Conservation (phyloP, 1,140 invertebrate species). For the Drosophila orena region DNA sequence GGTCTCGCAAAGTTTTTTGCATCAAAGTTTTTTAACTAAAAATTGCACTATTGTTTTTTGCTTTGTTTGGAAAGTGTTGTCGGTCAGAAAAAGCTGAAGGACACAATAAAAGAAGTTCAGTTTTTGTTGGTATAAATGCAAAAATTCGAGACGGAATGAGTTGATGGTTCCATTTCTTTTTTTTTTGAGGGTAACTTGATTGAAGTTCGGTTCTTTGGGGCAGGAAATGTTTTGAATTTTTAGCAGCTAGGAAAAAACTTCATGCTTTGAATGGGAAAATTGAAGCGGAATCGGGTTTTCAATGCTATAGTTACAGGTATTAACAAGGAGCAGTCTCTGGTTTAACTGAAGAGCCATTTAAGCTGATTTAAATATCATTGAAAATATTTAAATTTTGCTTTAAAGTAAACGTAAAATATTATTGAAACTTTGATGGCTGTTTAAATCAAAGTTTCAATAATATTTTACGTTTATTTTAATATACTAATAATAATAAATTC, state of each 20-base stretch:
- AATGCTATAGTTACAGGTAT: slow-evolving; percentile 11
- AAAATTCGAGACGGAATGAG: neutral
- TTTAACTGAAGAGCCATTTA: too few relatives aligned
- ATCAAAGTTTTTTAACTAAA: slow-evolving; percentile 37
- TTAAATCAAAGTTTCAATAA: too few relatives aligned
- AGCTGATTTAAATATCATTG: too few relatives aligned
- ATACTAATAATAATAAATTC: neutral
- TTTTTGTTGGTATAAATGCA: slow-evolving; percentile 17
- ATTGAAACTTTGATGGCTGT: neutral
- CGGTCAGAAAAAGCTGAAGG: slow-evolving; percentile 16
- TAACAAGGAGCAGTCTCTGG: neutral
- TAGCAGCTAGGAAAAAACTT: slow-evolving; percentile 18
- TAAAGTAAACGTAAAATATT: neutral
- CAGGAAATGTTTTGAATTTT: slow-evolving; percentile 23
- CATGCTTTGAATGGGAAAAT: slow-evolving; percentile 13
- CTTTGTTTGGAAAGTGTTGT: slow-evolving; percentile 17
- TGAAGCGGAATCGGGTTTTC: slow-evolving; percentile 18
- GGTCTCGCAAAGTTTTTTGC: slow-evolving; percentile 1
- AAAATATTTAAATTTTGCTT: neutral
- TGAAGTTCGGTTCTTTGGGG: slow-evolving; percentile 14
- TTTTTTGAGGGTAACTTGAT: slow-evolving; percentile 10
- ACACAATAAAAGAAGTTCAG: slow-evolving; percentile 3
- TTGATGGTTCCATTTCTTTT: neutral
- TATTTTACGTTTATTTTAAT: too few relatives aligned
- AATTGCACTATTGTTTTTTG: slow-evolving; percentile 7